phyloP scores from a whole-genome alignment of 1,140 invertebrate species.

The Tetragonula clypearis region DNA sequence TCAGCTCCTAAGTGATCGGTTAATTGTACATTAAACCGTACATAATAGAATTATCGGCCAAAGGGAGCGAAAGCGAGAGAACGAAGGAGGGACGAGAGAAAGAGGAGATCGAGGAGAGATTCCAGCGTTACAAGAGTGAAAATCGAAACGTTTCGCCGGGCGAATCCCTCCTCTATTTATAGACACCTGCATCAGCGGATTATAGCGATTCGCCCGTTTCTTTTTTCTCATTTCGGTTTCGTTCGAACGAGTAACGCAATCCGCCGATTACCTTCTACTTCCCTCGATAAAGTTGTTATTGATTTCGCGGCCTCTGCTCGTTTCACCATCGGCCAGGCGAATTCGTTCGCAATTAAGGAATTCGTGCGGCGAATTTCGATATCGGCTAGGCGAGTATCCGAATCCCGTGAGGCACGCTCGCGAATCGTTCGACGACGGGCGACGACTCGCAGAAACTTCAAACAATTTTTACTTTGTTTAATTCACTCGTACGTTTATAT shows the following conservation, averaged over 20 bases:
- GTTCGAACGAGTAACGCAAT: constrained; percentile 1
- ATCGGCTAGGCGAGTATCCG: not conserved
- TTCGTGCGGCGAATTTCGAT: not conserved
- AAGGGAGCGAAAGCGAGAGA: constrained; percentile 37
- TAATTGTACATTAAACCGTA: constrained; percentile 82
- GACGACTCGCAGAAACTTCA: too few relatives aligned
- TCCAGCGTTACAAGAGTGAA: constrained; percentile 45
- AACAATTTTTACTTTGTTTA: too few relatives aligned
- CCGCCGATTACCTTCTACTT: constrained; percentile 7
- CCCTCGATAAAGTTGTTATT: constrained; percentile 11
- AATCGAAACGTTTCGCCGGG: not conserved
- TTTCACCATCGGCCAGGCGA: constrained; percentile 1
- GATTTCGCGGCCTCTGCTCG: constrained; percentile 1
- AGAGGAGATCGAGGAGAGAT: not conserved
- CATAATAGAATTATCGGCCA: constrained; percentile 80
- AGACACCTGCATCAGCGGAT: not conserved
- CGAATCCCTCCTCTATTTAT: constrained; percentile 18
- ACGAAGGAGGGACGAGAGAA: too few relatives aligned
- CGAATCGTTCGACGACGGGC: too few relatives aligned
- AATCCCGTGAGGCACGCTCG: too few relatives aligned
- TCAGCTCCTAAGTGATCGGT: constrained; percentile 81
- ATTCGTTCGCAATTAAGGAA: not conserved
- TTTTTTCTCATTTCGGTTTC: not conserved
- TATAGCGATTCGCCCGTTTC: not conserved
- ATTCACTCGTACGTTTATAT: too few relatives aligned